A percentile compares a stretch with the other conserved stretches of the same genome.
Conservation (phyloP, 2,113 vertebrate species). For the Cyprinus carpio region DNA sequence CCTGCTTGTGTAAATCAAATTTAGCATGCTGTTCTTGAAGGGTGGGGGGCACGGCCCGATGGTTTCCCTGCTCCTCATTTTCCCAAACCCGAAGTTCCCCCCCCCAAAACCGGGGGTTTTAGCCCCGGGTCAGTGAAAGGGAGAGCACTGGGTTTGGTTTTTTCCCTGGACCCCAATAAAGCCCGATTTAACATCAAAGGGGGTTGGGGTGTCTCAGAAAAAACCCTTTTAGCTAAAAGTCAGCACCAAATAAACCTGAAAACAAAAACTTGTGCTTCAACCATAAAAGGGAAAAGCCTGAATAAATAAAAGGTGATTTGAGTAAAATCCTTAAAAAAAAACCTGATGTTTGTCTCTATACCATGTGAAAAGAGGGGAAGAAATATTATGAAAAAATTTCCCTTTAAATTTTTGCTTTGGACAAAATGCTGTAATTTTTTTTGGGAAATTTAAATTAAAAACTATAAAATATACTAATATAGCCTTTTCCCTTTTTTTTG, state of each 20-base stretch:
- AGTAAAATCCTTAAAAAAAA: background rate
- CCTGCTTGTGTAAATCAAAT: background rate
- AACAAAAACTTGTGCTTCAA: constrained; percentile 52
- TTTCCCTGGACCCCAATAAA: constrained; percentile 89
- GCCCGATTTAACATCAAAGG: constrained; percentile 91
- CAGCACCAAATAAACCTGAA: no score
- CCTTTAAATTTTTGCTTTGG: no score
- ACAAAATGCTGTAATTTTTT: no score
- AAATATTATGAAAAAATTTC: no score
- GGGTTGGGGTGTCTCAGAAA: constrained; percentile 75
- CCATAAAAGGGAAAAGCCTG: constrained; percentile 81
- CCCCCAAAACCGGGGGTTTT: constrained; percentile 89
- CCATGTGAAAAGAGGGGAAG: no score
- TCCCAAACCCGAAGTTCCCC: constrained; percentile 88
- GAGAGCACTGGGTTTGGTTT: constrained; percentile 89
- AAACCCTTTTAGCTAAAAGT: no score
- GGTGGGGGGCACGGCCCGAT: background rate
- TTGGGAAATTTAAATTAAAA: no score
- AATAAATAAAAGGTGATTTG: constrained; percentile 55
- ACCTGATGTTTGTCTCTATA: background rate
- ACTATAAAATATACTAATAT: no score
- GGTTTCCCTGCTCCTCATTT: background rate
- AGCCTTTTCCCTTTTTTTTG: no score
- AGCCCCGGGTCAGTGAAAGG: constrained; percentile 83
- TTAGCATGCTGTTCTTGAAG: background rate